Base-by-base conservation (phyloP, 2,797 vertebrate genomes). In the Agapornis canus region DNA sequence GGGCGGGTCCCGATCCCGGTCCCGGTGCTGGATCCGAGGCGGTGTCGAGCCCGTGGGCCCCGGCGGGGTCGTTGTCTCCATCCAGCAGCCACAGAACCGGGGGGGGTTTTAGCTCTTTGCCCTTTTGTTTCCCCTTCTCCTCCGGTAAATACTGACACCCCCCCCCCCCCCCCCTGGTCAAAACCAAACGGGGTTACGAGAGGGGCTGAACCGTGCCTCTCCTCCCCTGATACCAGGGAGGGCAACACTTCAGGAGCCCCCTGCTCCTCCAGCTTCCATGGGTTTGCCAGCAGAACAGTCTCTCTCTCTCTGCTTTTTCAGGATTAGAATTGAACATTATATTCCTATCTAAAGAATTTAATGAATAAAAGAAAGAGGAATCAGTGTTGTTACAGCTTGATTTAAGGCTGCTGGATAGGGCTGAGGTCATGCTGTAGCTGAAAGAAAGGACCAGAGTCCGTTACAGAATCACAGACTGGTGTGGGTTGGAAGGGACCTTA, bases 141-240 rank as follows among this genome's bases (percentile, higher is more conserved):
- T 19, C 13, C 15, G 1, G 7, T 52, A 32, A 32, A 6, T 5
- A 1, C 13, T 12, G 23, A 25, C 35, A 16, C 39, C 39, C 0
- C 0, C 31, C 35, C 18, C n/a, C n/a, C 0, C 0, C 31, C n/a
- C 4, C 7, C 39, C 1, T 1, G 4, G 3, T 14, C 31, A 39
- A 65, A 45, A 60, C 25, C 35, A 18, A 57, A 27, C 23, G 35
- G 35, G 35, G n/a, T 32, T 32, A 23, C 1, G n/a, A 23, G 54
- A 32, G 21, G 54, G n/a, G 22, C 54, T 32, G 54, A 57, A 16
- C 32, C 7, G 22, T 3, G 21, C 7, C 56, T 10, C 25, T 60
- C 25, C 2, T 13, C 57, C 19, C 35, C 25, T 3, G 10, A 0
- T 0, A 4, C 3, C 49, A 2, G 18, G 12, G 43, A n/a, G 25